phyloP scores from a whole-genome alignment of 1,140 invertebrate genomes.

The Lineus longissimus region DNA sequence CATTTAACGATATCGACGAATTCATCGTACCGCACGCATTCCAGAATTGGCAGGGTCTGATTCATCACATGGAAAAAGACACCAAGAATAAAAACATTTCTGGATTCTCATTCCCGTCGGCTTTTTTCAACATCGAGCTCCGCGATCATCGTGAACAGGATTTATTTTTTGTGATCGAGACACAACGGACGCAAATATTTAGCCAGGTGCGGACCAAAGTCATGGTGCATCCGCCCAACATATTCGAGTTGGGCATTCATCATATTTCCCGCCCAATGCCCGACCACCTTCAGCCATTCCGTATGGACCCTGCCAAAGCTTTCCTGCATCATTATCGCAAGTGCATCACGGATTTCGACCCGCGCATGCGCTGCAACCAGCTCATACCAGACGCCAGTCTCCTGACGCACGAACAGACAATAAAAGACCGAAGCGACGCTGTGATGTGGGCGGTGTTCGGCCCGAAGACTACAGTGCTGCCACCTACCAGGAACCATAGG shows the following conservation, averaged over 20 bases:
- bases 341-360: constrained; percentile 35
- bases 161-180: not conserved
- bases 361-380: constrained; percentile 33
- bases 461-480: too few relatives aligned
- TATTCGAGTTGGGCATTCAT: constrained; percentile 51
- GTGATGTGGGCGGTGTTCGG: too few relatives aligned
- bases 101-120: constrained; percentile 44
- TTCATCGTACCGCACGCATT: constrained; percentile 40
- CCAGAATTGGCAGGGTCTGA: constrained; percentile 27
- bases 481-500: too few relatives aligned
- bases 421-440: too few relatives aligned
- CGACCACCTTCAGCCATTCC: constrained; percentile 17
- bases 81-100: constrained; percentile 20
- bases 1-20: constrained; percentile 52
- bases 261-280: constrained; percentile 40
- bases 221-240: constrained; percentile 34
- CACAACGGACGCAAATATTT: constrained; percentile 25
- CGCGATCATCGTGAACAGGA: not conserved
- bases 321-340: constrained; percentile 85
- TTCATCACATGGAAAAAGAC: constrained; percentile 19
- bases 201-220: constrained; percentile 40
- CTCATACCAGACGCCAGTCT: constrained; percentile 27
- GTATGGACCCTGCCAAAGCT: constrained; percentile 63
- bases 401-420: constrained; percentile 12
- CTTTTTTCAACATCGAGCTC: constrained; percentile 39